Conservation (phyloP, 2,888 invertebrate species). For the Venustoraphidia nigricollis region DNA sequence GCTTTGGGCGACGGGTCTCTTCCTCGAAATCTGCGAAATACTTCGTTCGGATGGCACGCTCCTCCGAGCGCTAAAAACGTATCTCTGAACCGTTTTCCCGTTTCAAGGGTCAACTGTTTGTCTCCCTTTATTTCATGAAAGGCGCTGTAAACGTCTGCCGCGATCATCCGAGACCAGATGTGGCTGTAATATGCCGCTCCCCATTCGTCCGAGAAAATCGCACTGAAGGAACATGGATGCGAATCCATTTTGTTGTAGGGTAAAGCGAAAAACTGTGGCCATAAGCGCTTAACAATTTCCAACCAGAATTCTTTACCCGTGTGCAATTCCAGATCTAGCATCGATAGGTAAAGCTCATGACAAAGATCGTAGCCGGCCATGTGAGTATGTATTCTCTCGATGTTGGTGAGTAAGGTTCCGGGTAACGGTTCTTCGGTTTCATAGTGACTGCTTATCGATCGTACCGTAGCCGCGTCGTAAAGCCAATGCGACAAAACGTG, state of each 20-base stretch:
- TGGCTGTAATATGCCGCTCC: slow-evolving; percentile 75
- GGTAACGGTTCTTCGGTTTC: slow-evolving; percentile 57
- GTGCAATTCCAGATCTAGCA: slow-evolving; percentile 71
- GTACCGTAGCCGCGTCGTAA: slow-evolving; percentile 41
- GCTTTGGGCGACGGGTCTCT: slow-evolving; percentile 81
- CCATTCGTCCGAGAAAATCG: slow-evolving; percentile 71
- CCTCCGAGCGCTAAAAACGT: slow-evolving; percentile 76
- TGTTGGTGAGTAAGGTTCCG: slow-evolving; percentile 42
- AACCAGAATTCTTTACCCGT: slow-evolving; percentile 67
- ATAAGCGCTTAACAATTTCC: slow-evolving; percentile 57
- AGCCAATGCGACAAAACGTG: slow-evolving; percentile 73
- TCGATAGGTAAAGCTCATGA: slow-evolving; percentile 63
- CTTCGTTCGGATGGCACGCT: slow-evolving; percentile 62
- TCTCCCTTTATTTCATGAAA: slow-evolving; percentile 53
- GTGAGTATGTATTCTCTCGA: slow-evolving; percentile 49
- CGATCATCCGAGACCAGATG: slow-evolving; percentile 77
- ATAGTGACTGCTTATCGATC: slow-evolving; percentile 55
- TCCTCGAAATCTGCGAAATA: slow-evolving; percentile 82
- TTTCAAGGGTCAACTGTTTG: slow-evolving; percentile 35
- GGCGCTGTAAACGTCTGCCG: slow-evolving; percentile 78
- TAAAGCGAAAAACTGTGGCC: slow-evolving; percentile 67
- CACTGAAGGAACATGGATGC: slow-evolving; percentile 71
- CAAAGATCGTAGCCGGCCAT: slow-evolving; percentile 69
- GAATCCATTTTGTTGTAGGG: slow-evolving; percentile 64
- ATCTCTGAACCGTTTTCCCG: slow-evolving; percentile 59